phyloP scores from a whole-genome alignment of 2,888 invertebrate species.

The Brenthis ino region DNA sequence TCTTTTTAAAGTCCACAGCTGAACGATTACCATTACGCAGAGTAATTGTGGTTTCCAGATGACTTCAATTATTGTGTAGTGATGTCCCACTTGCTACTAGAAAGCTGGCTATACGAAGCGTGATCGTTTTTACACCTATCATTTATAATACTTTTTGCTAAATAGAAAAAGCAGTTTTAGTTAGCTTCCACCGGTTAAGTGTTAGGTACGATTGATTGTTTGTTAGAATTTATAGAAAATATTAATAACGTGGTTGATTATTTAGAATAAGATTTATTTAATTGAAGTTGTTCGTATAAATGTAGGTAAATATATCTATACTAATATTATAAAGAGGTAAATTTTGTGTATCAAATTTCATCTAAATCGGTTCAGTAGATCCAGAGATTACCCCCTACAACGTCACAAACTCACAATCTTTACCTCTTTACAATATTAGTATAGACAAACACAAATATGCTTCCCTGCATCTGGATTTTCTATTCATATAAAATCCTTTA shows the following conservation, averaged over 20 bases:
- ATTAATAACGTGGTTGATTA: not conserved
- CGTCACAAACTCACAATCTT: too few relatives aligned
- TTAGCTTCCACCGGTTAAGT: constrained; percentile 32
- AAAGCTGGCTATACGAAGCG: constrained; percentile 56
- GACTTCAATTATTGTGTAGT: constrained; percentile 62
- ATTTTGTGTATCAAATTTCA: too few relatives aligned
- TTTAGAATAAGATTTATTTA: not conserved
- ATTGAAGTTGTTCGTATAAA: too few relatives aligned
- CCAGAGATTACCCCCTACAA: too few relatives aligned
- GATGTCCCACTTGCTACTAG: constrained; percentile 57
- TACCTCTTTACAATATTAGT: too few relatives aligned
- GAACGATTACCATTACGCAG: constrained; percentile 39
- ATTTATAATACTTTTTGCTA: constrained; percentile 45
- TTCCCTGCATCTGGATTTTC: too few relatives aligned
- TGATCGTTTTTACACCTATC: constrained; percentile 48
- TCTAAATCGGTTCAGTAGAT: too few relatives aligned
- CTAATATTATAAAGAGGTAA: too few relatives aligned
- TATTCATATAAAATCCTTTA: too few relatives aligned
- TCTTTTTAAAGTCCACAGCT: constrained; percentile 25
- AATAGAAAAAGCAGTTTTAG: constrained; percentile 40
- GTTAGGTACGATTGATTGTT: constrained; percentile 29
- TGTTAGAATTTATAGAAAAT: constrained; percentile 8
- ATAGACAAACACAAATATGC: too few relatives aligned
- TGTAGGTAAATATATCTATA: too few relatives aligned
- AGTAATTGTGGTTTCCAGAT: constrained; percentile 59